Percentiles rank a stretch among this genome's conserved stretches.
phyloP scores from a whole-genome alignment of 2,888 invertebrate species.

The Eupithecia pulchellata region DNA sequence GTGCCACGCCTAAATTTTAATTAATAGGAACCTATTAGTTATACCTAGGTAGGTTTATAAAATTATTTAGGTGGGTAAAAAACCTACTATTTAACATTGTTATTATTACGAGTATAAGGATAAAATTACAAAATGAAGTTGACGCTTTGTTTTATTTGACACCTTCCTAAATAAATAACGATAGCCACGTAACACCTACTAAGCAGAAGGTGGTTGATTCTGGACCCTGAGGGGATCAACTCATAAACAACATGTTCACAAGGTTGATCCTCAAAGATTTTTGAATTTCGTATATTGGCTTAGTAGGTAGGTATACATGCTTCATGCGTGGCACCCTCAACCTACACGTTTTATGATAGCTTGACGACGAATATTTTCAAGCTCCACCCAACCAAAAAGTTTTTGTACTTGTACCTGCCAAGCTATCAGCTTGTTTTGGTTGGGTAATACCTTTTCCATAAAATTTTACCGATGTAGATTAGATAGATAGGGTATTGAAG shows the following conservation, averaged over 20 bases:
- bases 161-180: too few relatives aligned
- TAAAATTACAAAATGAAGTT: slow-evolving; percentile 72
- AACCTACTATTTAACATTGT: slow-evolving; percentile 80
- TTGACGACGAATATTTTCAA: not conserved
- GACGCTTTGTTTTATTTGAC: slow-evolving; percentile 43
- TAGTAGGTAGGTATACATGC: too few relatives aligned
- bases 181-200: too few relatives aligned
- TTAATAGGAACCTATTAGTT: slow-evolving; percentile 9
- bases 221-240: too few relatives aligned
- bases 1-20: slow-evolving; percentile 78
- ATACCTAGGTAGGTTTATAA: slow-evolving; percentile 29
- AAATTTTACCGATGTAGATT: not conserved
- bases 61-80: slow-evolving; percentile 64
- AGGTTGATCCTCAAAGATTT: too few relatives aligned
- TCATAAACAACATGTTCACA: too few relatives aligned
- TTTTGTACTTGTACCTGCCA: not conserved
- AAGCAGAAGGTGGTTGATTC: too few relatives aligned
- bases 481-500: not conserved
- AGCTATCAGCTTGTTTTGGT: not conserved
- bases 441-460: not conserved
- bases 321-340: too few relatives aligned
- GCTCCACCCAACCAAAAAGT: not conserved
- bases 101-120: slow-evolving; percentile 72
- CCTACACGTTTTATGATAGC: not conserved
- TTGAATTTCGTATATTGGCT: too few relatives aligned